Percentiles rank a stretch among this genome's conserved stretches.
Conservation (phyloP, 2,888 invertebrate species). For the Dendrolimus houi region DNA sequence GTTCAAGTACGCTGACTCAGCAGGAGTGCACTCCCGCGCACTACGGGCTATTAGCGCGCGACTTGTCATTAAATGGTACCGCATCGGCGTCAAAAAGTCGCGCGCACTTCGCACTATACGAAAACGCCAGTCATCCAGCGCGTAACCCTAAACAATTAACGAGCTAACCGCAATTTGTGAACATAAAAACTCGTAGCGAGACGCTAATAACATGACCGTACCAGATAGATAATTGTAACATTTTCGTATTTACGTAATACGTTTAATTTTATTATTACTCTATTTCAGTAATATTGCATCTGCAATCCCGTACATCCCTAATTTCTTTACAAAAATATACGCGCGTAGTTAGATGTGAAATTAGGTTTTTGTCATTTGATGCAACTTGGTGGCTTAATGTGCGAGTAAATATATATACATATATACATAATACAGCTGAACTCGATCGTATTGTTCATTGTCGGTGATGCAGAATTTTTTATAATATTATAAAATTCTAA, state of each 20-base stretch:
- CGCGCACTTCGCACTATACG: constrained; percentile 62
- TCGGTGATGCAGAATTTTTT: too few relatives aligned
- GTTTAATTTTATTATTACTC: neutral
- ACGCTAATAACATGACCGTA: constrained; percentile 16
- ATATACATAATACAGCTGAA: too few relatives aligned
- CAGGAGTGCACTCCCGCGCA: constrained; percentile 41
- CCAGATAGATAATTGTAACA: neutral
- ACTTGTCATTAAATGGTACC: constrained; percentile 43
- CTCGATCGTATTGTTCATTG: too few relatives aligned
- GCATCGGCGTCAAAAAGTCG: constrained; percentile 18
- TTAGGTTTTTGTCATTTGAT: too few relatives aligned
- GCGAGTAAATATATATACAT: too few relatives aligned
- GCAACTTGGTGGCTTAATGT: too few relatives aligned
- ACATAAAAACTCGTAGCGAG: constrained; percentile 48
- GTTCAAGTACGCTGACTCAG: constrained; percentile 68
- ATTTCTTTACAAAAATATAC: too few relatives aligned
- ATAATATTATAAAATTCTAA: too few relatives aligned
- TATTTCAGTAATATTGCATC: too few relatives aligned
- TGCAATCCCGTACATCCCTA: too few relatives aligned
- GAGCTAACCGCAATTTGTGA: constrained; percentile 54
- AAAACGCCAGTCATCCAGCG: constrained; percentile 57
- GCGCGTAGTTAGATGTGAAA: too few relatives aligned
- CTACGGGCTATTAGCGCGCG: constrained; percentile 43
- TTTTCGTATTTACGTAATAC: neutral
- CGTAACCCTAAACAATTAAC: constrained; percentile 64